Percentiles rank a stretch among this genome's conserved stretches.
Evolutionary conservation across 2,113 vertebrate species (phyloP).

Genomic region (Gymnobelideus leadbeateri): DNA sequence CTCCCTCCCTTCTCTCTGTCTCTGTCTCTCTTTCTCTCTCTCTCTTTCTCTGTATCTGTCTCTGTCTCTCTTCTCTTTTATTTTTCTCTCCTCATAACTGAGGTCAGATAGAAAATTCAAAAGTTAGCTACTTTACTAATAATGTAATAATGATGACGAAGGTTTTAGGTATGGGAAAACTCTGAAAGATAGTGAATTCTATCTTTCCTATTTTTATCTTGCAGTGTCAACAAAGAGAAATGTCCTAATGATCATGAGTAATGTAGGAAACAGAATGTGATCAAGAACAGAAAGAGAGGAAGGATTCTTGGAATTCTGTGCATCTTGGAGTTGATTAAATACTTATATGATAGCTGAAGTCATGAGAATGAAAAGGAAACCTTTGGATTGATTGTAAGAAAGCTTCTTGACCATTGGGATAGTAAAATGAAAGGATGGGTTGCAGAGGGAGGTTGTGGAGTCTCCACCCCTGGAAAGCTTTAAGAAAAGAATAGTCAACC

Average conservation of each 20-base stretch:
- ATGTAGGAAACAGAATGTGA: slow-evolving; percentile 22
- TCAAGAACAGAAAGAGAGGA: slow-evolving; percentile 6
- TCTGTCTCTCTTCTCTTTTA: not conserved
- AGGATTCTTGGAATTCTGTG: not conserved
- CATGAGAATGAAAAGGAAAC: not conserved
- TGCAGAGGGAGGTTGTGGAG: slow-evolving; percentile 9
- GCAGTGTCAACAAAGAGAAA: not conserved
- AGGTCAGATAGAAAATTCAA: slow-evolving; percentile 1
- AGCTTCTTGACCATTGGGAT: slow-evolving; percentile 6
- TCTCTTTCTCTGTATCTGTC: not conserved
- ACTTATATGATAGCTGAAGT: not conserved
- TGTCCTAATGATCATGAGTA: not conserved
- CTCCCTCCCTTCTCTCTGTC: too few species aligned
- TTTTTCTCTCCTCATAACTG: not conserved
- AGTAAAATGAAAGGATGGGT: not conserved
- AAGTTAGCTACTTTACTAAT: not conserved
- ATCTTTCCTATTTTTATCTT: not conserved
- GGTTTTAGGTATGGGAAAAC: not conserved
- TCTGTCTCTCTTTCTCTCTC: not conserved
- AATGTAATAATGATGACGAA: not conserved
- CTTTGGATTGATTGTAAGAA: not conserved
- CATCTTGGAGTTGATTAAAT: slow-evolving; percentile 33
- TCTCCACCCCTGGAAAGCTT: slow-evolving; percentile 12
- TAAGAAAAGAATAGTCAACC: not conserved
- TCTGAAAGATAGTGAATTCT: not conserved